Evolutionary conservation across 2,113 vertebrate species (phyloP), one percentile per base, ranked within the genome.

Genomic region (Axis porcinus): DNA sequence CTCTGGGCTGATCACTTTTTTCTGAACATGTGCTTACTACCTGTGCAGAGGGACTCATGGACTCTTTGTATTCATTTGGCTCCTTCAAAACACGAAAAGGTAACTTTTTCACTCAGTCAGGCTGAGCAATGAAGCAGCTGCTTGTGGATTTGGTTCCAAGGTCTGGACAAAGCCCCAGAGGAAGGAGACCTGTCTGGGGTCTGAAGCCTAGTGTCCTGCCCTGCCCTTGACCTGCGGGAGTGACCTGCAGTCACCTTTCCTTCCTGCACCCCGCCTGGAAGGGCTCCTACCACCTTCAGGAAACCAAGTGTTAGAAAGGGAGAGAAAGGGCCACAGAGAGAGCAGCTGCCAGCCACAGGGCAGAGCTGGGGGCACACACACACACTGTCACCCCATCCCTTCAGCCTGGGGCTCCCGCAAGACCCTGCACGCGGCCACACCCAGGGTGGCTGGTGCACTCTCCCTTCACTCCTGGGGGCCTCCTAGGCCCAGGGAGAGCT

Each of bases 181-280:
- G n/a, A 84, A 67, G 2, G 43, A 91, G 57, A 55, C 0, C 28
- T 2, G 45, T 62, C 4, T 50, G 30, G 13, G 3, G 45, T 57
- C 4, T 50, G 30, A 13, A 47, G 55, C 14, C 6, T 16, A 64
- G 54, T 3, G 8, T 43, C 21, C 1, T 2, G 50, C 43, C 33
- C 74, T 70, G 78, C 30, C 50, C n/a, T 93, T 36, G 2, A 7
- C 70, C 16, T 6, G 28, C 23, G 1, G 16, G 55, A 23, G 43
- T 27, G 7, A 16, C 4, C 4, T 2, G 6, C 11, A 10, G 23
- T 6, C 55, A 36, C 27, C 2, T 1, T 1, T 7, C 87, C 23
- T 43, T 33, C 55, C 55, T 19, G 70, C 47, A 54, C 43, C 52
- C 30, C 15, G 1, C n/a, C 62, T 47, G 33, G 28, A 97, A 82